These are phyloP conservation scores for Brachypterus glaber DNA, from an alignment of 2,888 invertebrate species.

Conservation along the genomic window DNA sequence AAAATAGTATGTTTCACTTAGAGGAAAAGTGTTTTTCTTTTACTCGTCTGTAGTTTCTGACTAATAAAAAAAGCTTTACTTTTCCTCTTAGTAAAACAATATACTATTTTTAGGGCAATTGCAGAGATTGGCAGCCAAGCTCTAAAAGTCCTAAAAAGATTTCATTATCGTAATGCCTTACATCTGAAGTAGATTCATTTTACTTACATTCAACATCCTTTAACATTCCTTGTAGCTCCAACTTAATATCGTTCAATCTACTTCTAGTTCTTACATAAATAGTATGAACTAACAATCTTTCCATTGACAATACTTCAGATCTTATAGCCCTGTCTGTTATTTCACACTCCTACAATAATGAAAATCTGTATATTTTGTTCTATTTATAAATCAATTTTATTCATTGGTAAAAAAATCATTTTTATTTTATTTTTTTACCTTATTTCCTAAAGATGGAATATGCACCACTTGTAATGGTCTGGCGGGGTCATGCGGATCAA, in stretches of 20 bases:
- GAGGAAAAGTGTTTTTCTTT: too few species aligned
- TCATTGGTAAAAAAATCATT: neutral
- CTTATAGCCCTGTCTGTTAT: slow-evolving; percentile 70
- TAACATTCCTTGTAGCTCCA: slow-evolving; percentile 60
- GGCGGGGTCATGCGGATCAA: slow-evolving; percentile 71
- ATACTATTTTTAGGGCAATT: too few species aligned
- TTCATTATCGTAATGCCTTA: too few species aligned
- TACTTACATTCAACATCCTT: slow-evolving; percentile 62
- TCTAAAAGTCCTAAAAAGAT: too few species aligned
- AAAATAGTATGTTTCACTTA: too few species aligned
- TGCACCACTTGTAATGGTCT: slow-evolving; percentile 64
- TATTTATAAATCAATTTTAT: neutral
- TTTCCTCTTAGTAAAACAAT: too few species aligned
- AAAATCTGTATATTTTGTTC: neutral
- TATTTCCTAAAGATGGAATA: slow-evolving; percentile 57
- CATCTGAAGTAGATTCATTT: too few species aligned
- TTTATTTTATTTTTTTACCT: slow-evolving; percentile 40
- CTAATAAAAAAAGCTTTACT: too few species aligned
- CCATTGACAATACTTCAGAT: slow-evolving; percentile 90
- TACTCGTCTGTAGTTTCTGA: too few species aligned
- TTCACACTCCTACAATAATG: slow-evolving; percentile 47
- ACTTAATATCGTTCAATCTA: slow-evolving; percentile 71
- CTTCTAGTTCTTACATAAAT: slow-evolving; percentile 87
- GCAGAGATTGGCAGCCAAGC: too few species aligned
- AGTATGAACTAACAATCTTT: slow-evolving; percentile 86